Evolutionary conservation across 2,888 invertebrate genomes (phyloP), one percentile per base, ranked within the genome.

Genomic region (Seira musarum): DNA sequence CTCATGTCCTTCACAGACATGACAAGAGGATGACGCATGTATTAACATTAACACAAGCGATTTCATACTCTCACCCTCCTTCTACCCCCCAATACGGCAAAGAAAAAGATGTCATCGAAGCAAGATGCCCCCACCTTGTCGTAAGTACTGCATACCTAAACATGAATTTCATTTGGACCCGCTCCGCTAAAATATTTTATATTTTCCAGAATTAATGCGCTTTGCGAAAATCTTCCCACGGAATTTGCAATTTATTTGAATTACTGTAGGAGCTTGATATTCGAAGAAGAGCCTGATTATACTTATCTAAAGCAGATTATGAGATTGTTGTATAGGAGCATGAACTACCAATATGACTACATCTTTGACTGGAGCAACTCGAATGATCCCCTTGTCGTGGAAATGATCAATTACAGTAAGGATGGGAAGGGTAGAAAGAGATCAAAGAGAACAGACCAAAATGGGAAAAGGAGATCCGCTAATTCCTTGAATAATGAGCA

Each of bases 201-300:
- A n/a, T 53, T 22, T 15, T 24, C 22, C 8, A 75, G 75, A 1
- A 17, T 77, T 10, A 71, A 57, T n/a, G 13, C 65, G 1, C 60
- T 77, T 0, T 77, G 77, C n/a, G 77, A 73, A 24, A 72, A 72
- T 3, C 53, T 67, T 46, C 74, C 80, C 10, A 46, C 70, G 0
- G 80, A 80, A 66, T 80, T 80, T 49, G 80, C 74, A 6, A 66
- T 60, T 1, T 74, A 74, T 10, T 25, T 80, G 57, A 74, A 69
- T 15, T 80, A 80, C 65, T 60, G 61, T 0, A 15, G 80, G 19
- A 66, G 74, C n/a, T 64, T 80, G 1, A 64, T 57, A 64, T 80
- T 80, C 69, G 80, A 74, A 17, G 80, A 80, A 25, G 70, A 64
- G 19, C 80, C 80, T 8, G 70, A 80, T 49, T 80, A 80, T 64